Evolutionary conservation across 2,797 vertebrate genomes (phyloP).

Genomic region (Lithobates pipiens): DNA sequence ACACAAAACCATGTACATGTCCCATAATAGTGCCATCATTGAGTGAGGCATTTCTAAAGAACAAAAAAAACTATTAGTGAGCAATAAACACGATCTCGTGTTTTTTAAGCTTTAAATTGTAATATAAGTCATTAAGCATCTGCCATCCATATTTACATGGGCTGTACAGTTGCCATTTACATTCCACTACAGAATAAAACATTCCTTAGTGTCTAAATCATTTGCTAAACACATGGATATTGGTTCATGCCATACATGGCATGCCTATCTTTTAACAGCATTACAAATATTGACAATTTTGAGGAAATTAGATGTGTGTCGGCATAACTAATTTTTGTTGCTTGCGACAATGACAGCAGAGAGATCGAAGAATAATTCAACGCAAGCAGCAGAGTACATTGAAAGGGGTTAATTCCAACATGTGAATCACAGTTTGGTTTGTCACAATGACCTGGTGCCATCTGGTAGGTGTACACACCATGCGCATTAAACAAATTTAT

Average conservation of each 20-base stretch:
- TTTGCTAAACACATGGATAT: neutral
- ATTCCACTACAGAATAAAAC: constrained; percentile 2
- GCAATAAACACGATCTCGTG: neutral
- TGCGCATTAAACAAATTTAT: constrained; percentile 33
- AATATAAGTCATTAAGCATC: neutral
- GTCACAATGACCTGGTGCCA: constrained; percentile 57
- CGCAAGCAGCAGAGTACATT: neutral
- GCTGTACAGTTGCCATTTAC: neutral
- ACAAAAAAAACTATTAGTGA: neutral
- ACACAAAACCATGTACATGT: neutral
- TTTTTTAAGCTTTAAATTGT: neutral
- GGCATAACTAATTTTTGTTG: neutral
- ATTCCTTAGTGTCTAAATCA: neutral
- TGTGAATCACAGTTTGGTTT: constrained; percentile 51
- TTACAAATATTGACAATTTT: neutral
- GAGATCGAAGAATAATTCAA: neutral
- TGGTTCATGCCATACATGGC: neutral
- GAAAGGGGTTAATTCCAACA: constrained; percentile 44
- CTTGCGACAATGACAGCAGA: neutral
- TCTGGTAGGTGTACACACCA: constrained; percentile 52
- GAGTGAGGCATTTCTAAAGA: neutral
- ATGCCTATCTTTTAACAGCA: neutral
- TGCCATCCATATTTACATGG: constrained; percentile 7
- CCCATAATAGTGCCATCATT: neutral
- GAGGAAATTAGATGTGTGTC: neutral